Evolutionary conservation across 2,797 vertebrate species (phyloP).

Genomic region (Cyclura pinguis): DNA sequence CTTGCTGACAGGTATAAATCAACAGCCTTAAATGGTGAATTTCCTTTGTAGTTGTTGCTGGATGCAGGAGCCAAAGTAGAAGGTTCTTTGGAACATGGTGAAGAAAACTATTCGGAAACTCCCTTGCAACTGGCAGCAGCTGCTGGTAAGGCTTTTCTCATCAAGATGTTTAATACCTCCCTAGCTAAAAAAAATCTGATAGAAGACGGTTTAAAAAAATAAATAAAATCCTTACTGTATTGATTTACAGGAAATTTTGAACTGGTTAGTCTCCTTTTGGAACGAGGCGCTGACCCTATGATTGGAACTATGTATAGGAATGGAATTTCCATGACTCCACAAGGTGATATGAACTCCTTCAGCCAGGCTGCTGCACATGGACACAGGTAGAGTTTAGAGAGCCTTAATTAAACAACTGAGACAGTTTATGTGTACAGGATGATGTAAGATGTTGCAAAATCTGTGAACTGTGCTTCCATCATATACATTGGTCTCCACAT

Average conservation of each 20-base stretch:
- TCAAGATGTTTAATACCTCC: slow-evolving; percentile 18
- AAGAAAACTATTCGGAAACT: slow-evolving; percentile 98
- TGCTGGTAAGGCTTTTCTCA: slow-evolving; percentile 85
- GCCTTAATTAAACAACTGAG: slow-evolving; percentile 57
- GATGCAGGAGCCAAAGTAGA: slow-evolving; percentile 96
- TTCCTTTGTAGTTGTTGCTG: slow-evolving; percentile 89
- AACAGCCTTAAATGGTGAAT: slow-evolving; percentile 63
- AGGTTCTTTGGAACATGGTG: slow-evolving; percentile 93
- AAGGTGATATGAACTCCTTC: slow-evolving; percentile 98
- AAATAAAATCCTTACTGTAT: slow-evolving; percentile 50
- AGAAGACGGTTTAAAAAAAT: slow-evolving; percentile 35
- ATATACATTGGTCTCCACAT: slow-evolving; percentile 15
- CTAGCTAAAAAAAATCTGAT: slow-evolving; percentile 24
- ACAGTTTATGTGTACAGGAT: slow-evolving; percentile 41
- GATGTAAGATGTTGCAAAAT: background rate
- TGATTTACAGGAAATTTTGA: slow-evolving; percentile 93
- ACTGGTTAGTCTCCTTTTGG: slow-evolving; percentile 95
- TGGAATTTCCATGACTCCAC: slow-evolving; percentile 93
- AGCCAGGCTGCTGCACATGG: slow-evolving; percentile 98
- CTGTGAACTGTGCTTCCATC: slow-evolving; percentile 30
- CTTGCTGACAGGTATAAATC: background rate
- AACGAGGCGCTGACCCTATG: slow-evolving; percentile 94
- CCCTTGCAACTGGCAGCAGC: slow-evolving; percentile 95
- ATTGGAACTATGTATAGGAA: slow-evolving; percentile 97
- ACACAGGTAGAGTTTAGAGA: slow-evolving; percentile 89